These are phyloP conservation scores for Zaprionus gabonicus DNA, from an alignment of 1,140 invertebrate species.

Conservation along the genomic window DNA sequence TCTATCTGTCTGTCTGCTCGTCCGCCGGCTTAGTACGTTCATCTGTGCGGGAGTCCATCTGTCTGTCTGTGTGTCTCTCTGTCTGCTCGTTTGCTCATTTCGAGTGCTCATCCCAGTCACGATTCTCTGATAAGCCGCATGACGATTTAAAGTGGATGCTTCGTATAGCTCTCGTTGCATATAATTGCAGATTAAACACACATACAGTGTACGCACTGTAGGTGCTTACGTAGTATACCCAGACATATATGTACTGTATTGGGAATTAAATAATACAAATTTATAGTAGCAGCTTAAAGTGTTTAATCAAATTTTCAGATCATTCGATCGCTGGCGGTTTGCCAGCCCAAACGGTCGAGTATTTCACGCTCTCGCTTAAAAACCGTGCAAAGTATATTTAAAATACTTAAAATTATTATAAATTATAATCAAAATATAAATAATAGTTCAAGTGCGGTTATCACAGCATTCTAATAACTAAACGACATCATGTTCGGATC, in stretches of 20 bases:
- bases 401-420: neutral
- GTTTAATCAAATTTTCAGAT: conserved; percentile 36
- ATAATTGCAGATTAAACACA: conserved; percentile 28
- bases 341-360: conserved; percentile 22
- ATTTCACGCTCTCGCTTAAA: neutral
- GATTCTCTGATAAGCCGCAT: conserved; percentile 46
- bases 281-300: conserved; percentile 43
- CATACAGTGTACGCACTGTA: conserved; percentile 4
- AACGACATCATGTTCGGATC: conserved; percentile 20
- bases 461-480: neutral
- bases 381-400: neutral
- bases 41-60: conserved; percentile 9
- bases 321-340: conserved; percentile 39
- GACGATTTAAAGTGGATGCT: conserved; percentile 42
- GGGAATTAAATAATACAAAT: conserved; percentile 33
- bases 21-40: neutral
- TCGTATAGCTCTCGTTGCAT: conserved; percentile 37
- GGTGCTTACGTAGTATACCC: conserved; percentile 21
- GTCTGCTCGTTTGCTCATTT: conserved; percentile 7
- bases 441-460: neutral
- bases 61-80: conserved; percentile 18
- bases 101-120: conserved; percentile 14
- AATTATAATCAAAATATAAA: neutral
- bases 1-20: conserved; percentile 17
- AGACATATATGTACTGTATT: conserved; percentile 3